Evolutionary conservation across 2,113 vertebrate species (phyloP), one percentile per base, ranked within the genome.

Genomic region (Gobio gobio): DNA sequence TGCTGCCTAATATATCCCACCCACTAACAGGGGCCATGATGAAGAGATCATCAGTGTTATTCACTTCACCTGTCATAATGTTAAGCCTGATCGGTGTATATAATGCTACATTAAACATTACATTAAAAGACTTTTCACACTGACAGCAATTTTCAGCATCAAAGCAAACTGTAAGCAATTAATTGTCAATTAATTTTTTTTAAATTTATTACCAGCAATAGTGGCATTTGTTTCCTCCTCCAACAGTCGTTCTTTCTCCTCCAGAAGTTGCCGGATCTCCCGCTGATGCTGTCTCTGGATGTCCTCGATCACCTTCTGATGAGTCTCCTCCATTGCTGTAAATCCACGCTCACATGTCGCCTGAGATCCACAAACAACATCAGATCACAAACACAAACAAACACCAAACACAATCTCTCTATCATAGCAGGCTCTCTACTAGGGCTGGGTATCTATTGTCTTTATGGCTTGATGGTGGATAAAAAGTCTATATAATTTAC

Each of bases 261-360:
- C 96, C 82, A 97, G 92, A 49, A 99, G 95, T 89, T 99, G 98
- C 91, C 96, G 96, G 80, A 99, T 95, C 91, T 99, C 98, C 66
- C 97, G 95, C 91, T 99, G 98, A 90, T 99, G 97, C 89, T 98
- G 97, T 90, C 97, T 93, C 92, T 98, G 97, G 84, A 99, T 91
- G 89, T 99, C 98, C 63, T 97, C 97, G 0, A 99, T 95, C 84
- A 98, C 96, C 90, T 99, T 99, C 87, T 98, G 97, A 90, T 99
- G 97, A 0, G 97, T 99, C 89, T 99, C 97, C 88, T 99, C 98
- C 98, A 99, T 99, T 58, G 97, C 97, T 16, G 97, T 94, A 91
- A 99, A 99, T 45, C 98, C 98, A 51, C 97, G 95, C 91, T 99
- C 98, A 78, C 98, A 99, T 0, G 98, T 99, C 85, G 97, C 97